Base-by-base conservation (phyloP, 2,888 invertebrate genomes). In the Neoaliturus tenellus region DNA sequence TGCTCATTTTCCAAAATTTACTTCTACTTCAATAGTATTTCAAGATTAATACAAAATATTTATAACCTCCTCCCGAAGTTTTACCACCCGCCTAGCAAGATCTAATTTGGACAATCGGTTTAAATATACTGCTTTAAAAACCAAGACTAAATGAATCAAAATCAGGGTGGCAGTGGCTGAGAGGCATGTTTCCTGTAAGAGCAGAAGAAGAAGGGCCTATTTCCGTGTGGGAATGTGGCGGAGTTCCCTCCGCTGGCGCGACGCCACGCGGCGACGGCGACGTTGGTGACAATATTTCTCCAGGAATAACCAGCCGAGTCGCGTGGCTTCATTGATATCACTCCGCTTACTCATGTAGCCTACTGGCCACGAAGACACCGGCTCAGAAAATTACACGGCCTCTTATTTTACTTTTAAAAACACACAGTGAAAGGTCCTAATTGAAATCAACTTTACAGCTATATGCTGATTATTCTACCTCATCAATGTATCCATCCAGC, bases 201-300 rank as follows among this genome's bases (percentile, higher is more conserved):
- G 55, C 55, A 55, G 62, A 62, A 62, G 62, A 62, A 62, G 62
- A 62, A 62, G 62, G 10, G 31, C 28, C 28, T 62, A 62, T 62
- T 62, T 62, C 62, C 62, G 62, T 62, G 62, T 62, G 62, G 62
- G 62, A 62, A 62, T 62, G 62, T 62, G 62, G 62, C 62, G 62
- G 62, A 62, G 28, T 62, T 62, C 62, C 62, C 62, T 62, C 28
- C 28, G 31, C 31, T 62, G 62, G 62, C 62, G 62, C 62, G 17
- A 8, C 25, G 62, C 62, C 62, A 62, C 55, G 55, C 4, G 23
- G 55, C 20, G 55, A 55, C 23, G 62, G n/a, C n/a, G n/a, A n/a
- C 14, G 62, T 28, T 17, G 62, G 62, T 62, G 62, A 62, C 62
- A 62, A 62, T 62, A 62, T 62, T 62, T 62, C 62, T 62, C 62